Base-by-base conservation (phyloP, 2,797 vertebrate genomes). In the Acanthornis magna region DNA sequence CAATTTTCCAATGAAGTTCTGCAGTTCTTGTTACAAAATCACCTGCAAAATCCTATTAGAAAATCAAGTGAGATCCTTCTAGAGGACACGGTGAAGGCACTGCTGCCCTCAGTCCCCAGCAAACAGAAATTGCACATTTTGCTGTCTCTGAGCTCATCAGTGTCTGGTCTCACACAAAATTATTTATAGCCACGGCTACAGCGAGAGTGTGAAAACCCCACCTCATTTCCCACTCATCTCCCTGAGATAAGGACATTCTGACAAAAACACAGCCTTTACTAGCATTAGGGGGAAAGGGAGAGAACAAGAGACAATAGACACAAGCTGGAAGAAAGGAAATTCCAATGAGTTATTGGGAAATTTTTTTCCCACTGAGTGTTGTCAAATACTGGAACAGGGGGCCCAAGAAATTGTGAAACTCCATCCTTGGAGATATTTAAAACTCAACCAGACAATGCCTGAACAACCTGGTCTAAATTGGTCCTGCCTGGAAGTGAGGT, bases 351-450 rank as follows among this genome's bases (percentile, higher is more conserved):
- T 63, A 78, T 53, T 81, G 60, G 45, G 95, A 95, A 83, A 30
- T 34, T 27, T 75, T 71, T 71, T 63, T 22, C 80, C 58, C 63
- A 83, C 16, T 5, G 16, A 92, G 11, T 14, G 34, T 16, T 77
- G 47, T 72, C 58, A 95, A 75, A 90, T 72, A 91, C 70, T 85
- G 72, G 68, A 91, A 88, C 47, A 91, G 43, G 40, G 47, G 70
- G 57, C 77, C 73, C n/a, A 30, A 57, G 14, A 77, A 53, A 20
- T 95, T 95, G 67, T 79, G 91, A 91, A 95, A 96, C 40, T 84
- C 53, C 63, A 63, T 68, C 70, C 55, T 34, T 78, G 29, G 50
- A 65, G 42, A 51, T 50, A 66, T 9, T 83, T 36, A 58, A 84
- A 75, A 38, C 43, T 75, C 47, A 75, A 73, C 8, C 48, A 92